phyloP scores from a whole-genome alignment of 2,888 invertebrate genomes.

The Netelia virgata region DNA sequence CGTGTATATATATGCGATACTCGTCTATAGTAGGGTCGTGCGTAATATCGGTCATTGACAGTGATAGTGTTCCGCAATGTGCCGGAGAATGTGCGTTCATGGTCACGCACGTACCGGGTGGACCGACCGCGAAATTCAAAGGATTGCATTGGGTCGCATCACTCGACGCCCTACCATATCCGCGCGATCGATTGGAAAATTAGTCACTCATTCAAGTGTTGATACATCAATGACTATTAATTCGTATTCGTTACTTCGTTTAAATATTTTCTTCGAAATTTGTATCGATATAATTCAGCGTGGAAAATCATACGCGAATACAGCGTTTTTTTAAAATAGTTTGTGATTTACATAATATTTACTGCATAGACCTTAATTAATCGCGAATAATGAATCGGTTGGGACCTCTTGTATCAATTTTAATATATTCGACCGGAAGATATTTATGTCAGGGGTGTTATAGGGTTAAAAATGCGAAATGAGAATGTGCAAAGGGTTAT shows the following conservation, averaged over 20 bases:
- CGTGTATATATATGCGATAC: slow-evolving; percentile 45
- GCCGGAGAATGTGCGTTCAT: slow-evolving; percentile 79
- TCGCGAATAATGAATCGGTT: no score
- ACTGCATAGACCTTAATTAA: no score
- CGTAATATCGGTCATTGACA: slow-evolving; percentile 83
- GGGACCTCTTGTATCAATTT: no score
- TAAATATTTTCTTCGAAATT: not conserved
- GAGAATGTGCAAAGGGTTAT: no score
- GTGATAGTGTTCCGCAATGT: slow-evolving; percentile 78
- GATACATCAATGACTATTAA: not conserved
- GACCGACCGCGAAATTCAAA: slow-evolving; percentile 41
- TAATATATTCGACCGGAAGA: no score
- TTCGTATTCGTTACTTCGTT: not conserved
- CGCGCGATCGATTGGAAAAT: not conserved
- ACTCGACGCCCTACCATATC: slow-evolving; percentile 1
- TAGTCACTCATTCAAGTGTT: not conserved
- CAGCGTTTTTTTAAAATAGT: no score
- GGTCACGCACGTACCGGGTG: slow-evolving; percentile 77
- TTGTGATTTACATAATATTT: no score
- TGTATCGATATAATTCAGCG: not conserved
- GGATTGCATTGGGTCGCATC: slow-evolving; percentile 26
- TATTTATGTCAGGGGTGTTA: no score
- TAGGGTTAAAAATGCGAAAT: no score
- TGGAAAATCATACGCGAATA: not conserved
- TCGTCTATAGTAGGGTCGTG: slow-evolving; percentile 70